Base-by-base conservation (phyloP, 2,888 invertebrate genomes). In the Silvanus unidentatus region DNA sequence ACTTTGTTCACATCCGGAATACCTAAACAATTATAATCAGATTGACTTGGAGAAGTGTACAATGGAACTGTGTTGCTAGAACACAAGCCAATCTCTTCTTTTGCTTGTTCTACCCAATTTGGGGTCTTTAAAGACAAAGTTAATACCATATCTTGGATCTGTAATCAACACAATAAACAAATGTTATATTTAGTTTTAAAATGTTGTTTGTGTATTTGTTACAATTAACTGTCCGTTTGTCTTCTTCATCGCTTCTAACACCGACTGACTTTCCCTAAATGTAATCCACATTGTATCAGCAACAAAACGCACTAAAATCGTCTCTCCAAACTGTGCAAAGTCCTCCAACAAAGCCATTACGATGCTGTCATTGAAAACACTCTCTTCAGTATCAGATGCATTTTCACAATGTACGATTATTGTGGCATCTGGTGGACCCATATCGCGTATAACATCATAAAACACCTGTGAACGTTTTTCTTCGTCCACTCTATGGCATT, bases 401-500 rank as follows among this genome's bases (percentile, higher is more conserved):
- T 58, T 60, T 46, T 67, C 64, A 48, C 65, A 67, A 48, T 66
- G 75, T 6, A 97, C 82, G 39, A 97, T 82, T 53, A 98, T 84
- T 12, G 96, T 96, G 1, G 90, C 89, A 74, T 99, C 97, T 0
- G 94, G 92, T 3, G 98, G 98, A 0, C 98, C 98, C 53, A 94
- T 79, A 64, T 88, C 86, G 44, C 81, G 78, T 15, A 93, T 86
- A 0, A 92, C 89, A 54, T 72, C 68, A 62, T 86, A 82, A 64
- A 97, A 91, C 1, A 93, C 86, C 57, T 78, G 75, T 63, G 88
- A 82, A 44, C 94, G 81, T 61, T 82, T 82, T 11, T 81, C 79
- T 39, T 82, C 78, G 64, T 92, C 85, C 1, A 96, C 86, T 64
- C 82, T 82, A 54, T 87, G 77, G 2, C 91, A 84, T 66, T 96